Percentiles rank a stretch among this genome's conserved stretches.
Conservation (phyloP, 2,888 invertebrate genomes). For the Odontomyia ornata region DNA sequence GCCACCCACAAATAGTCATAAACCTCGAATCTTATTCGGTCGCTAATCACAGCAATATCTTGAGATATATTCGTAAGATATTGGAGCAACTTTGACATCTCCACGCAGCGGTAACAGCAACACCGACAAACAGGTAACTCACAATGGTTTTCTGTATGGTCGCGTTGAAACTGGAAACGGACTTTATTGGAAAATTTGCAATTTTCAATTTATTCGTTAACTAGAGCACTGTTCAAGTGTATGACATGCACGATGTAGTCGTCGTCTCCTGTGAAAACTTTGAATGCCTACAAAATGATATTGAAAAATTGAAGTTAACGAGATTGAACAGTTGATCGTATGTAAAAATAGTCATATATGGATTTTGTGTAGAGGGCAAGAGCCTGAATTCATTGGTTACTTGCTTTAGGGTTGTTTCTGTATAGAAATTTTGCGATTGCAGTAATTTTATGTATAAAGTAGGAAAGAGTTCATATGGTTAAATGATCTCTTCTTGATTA, state of each 20-base stretch:
- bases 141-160: neutral
- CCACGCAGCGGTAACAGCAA: neutral
- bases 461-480: too few species aligned
- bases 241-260: neutral
- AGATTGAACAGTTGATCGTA: too few species aligned
- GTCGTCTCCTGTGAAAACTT: neutral
- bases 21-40: conserved; percentile 6
- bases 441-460: too few species aligned
- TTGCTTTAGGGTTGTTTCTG: too few species aligned
- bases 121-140: neutral
- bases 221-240: conserved; percentile 9
- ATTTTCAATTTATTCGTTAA: conserved; percentile 11
- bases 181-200: too few species aligned
- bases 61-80: neutral
- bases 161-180: too few species aligned
- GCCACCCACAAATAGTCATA: conserved; percentile 24
- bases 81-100: conserved; percentile 17
- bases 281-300: conserved; percentile 20
- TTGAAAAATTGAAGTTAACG: too few species aligned
- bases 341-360: too few species aligned
- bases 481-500: too few species aligned
- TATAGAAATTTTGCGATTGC: too few species aligned
- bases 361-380: too few species aligned
- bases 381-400: too few species aligned
- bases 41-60: conserved; percentile 4